Evolutionary conservation across 2,888 invertebrate species (phyloP).

Genomic region (Philopedon plagiatum): DNA sequence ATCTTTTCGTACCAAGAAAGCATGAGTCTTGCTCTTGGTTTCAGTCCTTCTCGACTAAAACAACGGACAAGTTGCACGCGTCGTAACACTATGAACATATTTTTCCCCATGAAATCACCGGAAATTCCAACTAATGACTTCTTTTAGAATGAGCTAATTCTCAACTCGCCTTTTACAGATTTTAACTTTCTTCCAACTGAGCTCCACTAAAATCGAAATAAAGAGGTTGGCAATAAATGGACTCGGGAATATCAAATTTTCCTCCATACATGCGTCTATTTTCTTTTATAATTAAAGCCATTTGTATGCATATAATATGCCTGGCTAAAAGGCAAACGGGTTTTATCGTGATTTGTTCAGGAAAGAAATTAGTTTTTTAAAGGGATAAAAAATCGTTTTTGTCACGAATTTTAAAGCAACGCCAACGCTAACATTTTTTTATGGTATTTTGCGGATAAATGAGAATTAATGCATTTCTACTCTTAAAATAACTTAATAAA

Average conservation of each 20-base stretch:
- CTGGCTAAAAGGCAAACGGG: constrained; percentile 10
- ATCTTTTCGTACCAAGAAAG: no score
- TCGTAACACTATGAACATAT: no score
- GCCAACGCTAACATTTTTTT: not conserved
- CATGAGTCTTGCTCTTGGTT: no score
- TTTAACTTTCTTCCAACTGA: no score
- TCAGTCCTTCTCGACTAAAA: no score
- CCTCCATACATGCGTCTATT: constrained; percentile 9
- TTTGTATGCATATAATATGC: constrained; percentile 15
- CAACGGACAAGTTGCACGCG: no score
- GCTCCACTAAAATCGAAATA: constrained; percentile 1
- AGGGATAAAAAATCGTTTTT: not conserved
- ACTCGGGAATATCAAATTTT: constrained; percentile 12
- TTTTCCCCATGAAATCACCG: no score
- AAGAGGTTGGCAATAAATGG: constrained; percentile 9
- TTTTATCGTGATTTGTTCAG: constrained; percentile 8
- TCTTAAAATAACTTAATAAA: not conserved
- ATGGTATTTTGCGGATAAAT: not conserved
- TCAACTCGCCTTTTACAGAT: no score
- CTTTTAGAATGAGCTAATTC: no score
- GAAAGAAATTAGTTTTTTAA: not conserved
- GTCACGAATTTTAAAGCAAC: not conserved
- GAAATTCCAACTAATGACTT: no score
- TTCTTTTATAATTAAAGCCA: constrained; percentile 11
- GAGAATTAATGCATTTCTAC: not conserved